Percentiles rank a stretch among this genome's conserved stretches.
Conservation (phyloP, 2,888 invertebrate species). For the Hipparchia sbordonii region DNA sequence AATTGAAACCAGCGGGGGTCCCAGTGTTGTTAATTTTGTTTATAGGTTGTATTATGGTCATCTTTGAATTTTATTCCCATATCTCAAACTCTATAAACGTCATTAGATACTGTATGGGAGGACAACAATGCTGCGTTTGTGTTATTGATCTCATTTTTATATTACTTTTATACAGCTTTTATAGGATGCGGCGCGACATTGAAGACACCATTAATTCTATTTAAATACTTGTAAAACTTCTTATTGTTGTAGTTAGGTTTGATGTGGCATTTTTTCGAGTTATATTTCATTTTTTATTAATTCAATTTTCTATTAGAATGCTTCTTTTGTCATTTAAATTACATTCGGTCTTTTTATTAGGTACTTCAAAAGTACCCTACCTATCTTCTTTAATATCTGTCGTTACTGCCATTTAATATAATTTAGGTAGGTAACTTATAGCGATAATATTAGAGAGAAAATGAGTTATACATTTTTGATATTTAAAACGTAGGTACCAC, state of each 20-base stretch:
- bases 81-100: slow-evolving; percentile 75
- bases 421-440: neutral
- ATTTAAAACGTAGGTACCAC: too few species aligned
- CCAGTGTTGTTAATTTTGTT: slow-evolving; percentile 83
- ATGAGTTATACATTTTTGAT: neutral
- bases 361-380: neutral
- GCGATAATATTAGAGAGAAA: neutral
- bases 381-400: neutral
- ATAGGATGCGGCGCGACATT: slow-evolving; percentile 44
- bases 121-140: slow-evolving; percentile 75
- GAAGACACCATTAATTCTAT: slow-evolving; percentile 47
- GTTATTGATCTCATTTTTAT: slow-evolving; percentile 77
- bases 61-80: slow-evolving; percentile 77
- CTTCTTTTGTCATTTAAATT: slow-evolving; percentile 23
- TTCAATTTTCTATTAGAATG: slow-evolving; percentile 32
- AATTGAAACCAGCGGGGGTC: slow-evolving; percentile 80
- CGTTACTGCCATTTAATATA: neutral
- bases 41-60: slow-evolving; percentile 80
- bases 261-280: slow-evolving; percentile 21
- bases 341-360: slow-evolving; percentile 4
- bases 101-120: slow-evolving; percentile 68
- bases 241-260: slow-evolving; percentile 32
- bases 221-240: slow-evolving; percentile 43
- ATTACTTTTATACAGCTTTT: slow-evolving; percentile 58
- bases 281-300: slow-evolving; percentile 34